These are phyloP conservation scores for Spodoptera picta DNA, from an alignment of 2,888 invertebrate species.

Conservation along the genomic window DNA sequence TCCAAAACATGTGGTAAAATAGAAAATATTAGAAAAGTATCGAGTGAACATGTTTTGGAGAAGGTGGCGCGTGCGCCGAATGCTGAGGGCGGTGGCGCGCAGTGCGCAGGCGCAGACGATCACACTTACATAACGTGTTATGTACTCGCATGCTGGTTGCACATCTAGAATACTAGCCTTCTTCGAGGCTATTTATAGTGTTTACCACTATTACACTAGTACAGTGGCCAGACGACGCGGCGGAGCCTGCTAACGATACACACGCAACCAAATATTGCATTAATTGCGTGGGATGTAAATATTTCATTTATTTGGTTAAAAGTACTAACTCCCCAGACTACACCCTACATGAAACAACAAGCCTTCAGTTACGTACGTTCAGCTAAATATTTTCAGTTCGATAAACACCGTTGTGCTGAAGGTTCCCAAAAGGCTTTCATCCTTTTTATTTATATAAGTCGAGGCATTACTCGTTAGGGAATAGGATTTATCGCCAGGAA, in stretches of 20 bases:
- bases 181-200: slow-evolving; percentile 24
- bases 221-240: not conserved
- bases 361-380: not conserved
- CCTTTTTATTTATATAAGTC: slow-evolving; percentile 3
- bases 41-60: slow-evolving; percentile 16
- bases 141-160: slow-evolving; percentile 34
- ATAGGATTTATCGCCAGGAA: not conserved
- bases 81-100: slow-evolving; percentile 9
- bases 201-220: slow-evolving; percentile 1
- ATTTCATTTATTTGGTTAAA: too few species aligned
- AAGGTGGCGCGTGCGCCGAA: slow-evolving; percentile 37
- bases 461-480: not conserved
- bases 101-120: not conserved
- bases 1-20: slow-evolving; percentile 7
- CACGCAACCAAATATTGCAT: not conserved
- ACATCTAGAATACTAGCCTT: slow-evolving; percentile 32
- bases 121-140: slow-evolving; percentile 43
- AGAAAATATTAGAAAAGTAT: slow-evolving; percentile 38
- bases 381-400: not conserved
- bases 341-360: too few species aligned
- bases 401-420: not conserved
- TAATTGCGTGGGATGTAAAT: too few species aligned
- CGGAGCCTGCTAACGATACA: not conserved
- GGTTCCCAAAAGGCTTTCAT: not conserved
- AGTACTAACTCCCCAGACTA: too few species aligned